These are phyloP conservation scores for Xenops minutus DNA, from an alignment of 2,797 vertebrate species.

Conservation along the genomic window DNA sequence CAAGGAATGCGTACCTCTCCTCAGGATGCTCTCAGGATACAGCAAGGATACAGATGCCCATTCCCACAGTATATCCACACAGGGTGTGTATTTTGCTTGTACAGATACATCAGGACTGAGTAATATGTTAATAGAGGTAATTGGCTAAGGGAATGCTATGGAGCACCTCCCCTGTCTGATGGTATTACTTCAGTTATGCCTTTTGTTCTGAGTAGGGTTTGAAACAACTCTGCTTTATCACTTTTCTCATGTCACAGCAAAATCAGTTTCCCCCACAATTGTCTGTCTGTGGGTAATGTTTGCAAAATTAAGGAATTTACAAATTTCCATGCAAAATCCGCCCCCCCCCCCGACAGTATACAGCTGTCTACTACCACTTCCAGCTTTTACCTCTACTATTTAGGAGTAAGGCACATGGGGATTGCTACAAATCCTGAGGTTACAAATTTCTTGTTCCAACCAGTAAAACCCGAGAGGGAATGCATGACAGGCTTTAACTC, in stretches of 20 bases:
- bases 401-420: neutral
- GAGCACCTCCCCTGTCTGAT: neutral
- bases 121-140: neutral
- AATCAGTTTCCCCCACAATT: neutral
- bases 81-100: neutral
- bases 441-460: neutral
- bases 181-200: neutral
- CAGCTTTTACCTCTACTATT: neutral
- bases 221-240: neutral
- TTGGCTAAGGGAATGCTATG: neutral
- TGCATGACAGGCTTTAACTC: neutral
- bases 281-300: neutral
- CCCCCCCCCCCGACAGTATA: neutral
- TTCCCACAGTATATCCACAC: neutral
- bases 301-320: neutral
- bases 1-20: accelerated
- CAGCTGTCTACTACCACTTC: neutral
- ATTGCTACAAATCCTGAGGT: neutral
- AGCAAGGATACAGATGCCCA: neutral
- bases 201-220: neutral
- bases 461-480: neutral
- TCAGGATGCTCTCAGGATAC: neutral
- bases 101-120: neutral
- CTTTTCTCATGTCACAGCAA: neutral
- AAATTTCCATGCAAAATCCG: neutral